Conservation (phyloP, 2,113 vertebrate species). For the Motacilla alba region DNA sequence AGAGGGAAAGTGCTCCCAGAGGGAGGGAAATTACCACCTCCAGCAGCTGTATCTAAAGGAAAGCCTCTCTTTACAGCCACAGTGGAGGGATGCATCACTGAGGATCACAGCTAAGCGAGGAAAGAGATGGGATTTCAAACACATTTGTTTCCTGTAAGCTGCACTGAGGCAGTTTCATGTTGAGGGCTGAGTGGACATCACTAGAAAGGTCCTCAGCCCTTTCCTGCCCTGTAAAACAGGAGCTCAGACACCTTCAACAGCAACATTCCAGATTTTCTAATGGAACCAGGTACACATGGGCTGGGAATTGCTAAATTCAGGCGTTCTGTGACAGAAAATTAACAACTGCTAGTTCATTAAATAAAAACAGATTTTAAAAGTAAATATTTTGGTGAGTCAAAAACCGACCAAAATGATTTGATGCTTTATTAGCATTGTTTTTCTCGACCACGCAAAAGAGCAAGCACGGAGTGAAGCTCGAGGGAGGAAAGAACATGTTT, state of each 20-base stretch:
- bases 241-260: background rate
- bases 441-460: background rate
- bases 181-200: background rate
- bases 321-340: background rate
- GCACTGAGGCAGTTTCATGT: background rate
- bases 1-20: background rate
- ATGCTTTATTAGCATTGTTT: background rate
- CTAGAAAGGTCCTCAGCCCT: background rate
- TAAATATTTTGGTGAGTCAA: background rate
- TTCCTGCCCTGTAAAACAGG: rapidly evolving
- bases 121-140: background rate
- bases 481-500: background rate
- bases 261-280: background rate
- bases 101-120: background rate
- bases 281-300: background rate
- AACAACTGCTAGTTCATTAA: background rate
- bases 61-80: background rate
- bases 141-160: background rate
- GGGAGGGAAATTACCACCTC: background rate
- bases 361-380: background rate
- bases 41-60: background rate
- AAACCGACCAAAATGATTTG: background rate
- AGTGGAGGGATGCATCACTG: background rate
- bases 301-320: background rate
- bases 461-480: background rate